Base-by-base conservation (phyloP, 1,140 invertebrate genomes). In the Drosophila pallidifrons region DNA sequence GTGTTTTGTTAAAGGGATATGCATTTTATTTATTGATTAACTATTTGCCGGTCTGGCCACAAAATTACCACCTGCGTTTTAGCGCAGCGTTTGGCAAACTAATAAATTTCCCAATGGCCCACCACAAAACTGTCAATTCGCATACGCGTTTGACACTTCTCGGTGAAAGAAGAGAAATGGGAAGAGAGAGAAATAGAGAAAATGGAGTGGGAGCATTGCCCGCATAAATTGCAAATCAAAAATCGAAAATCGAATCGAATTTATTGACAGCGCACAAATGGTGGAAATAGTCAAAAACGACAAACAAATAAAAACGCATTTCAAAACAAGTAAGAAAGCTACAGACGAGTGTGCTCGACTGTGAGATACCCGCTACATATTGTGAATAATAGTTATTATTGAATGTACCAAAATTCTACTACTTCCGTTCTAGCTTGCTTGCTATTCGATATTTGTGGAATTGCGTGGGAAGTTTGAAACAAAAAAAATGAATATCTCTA, bases 251-350 rank as follows among this genome's bases (percentile, higher is more conserved):
- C 76, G 83, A 88, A 86, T 25, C 20, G 85, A 88, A 88, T 88
- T 88, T 88, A 88, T 88, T 89, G 83, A 83, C 83, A 88, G 74
- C 74, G 77, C 79, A 51, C 76, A 88, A 87, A 87, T 87, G 85
- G 59, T 47, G 64, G 68, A 78, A 80, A 88, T 69, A 78, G 73
- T 82, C 85, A 81, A 86, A 79, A 75, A 79, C 60, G 75, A 66
- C 65, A 72, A 25, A 80, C 52, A 71, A 74, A 52, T 71, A 87
- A 77, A 82, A 87, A 82, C 68, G 6, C 75, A 88, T 77, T 57
- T 63, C 20, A 25, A 25, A 25, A 25, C 20, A 25, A 25, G 20
- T 25, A 25, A 25, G 20, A 25, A 25, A 25, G 20, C 20, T 25
- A 25, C 20, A 25, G 20, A 25, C 20, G 20, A 25, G 3, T 25